Evolutionary conservation across 2,113 vertebrate species (phyloP).

Genomic region (Nycticorax nycticorax): DNA sequence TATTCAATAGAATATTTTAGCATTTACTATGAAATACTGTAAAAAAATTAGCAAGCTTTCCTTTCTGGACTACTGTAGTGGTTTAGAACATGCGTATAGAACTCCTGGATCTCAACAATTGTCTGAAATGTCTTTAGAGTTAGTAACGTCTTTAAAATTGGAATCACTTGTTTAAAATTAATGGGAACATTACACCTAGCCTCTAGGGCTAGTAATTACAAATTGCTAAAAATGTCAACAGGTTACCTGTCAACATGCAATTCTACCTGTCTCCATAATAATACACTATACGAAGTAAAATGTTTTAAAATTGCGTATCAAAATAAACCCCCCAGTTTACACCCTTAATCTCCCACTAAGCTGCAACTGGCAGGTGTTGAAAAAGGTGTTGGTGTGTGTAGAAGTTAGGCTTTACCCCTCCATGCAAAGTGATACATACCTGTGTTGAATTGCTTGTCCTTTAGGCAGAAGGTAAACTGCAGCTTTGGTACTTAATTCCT

Average conservation of each 20-base stretch:
- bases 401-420: neutral
- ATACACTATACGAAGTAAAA: neutral
- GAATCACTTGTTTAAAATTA: neutral
- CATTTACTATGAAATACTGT: neutral
- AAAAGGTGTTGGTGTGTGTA: neutral
- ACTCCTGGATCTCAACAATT: neutral
- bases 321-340: neutral
- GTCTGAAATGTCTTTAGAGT: neutral
- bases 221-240: neutral
- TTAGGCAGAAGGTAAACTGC: neutral
- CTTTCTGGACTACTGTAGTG: neutral
- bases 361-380: neutral
- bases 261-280: neutral
- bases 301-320: neutral
- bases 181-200: neutral
- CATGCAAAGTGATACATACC: neutral
- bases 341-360: neutral
- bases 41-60: neutral
- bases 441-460: neutral
- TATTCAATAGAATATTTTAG: neutral
- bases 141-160: neutral
- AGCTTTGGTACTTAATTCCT: conserved; percentile 10
- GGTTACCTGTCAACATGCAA: neutral
- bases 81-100: neutral
- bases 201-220: neutral